Evolutionary conservation across 2,113 vertebrate species (phyloP).

Genomic region (Albula glossodonta): DNA sequence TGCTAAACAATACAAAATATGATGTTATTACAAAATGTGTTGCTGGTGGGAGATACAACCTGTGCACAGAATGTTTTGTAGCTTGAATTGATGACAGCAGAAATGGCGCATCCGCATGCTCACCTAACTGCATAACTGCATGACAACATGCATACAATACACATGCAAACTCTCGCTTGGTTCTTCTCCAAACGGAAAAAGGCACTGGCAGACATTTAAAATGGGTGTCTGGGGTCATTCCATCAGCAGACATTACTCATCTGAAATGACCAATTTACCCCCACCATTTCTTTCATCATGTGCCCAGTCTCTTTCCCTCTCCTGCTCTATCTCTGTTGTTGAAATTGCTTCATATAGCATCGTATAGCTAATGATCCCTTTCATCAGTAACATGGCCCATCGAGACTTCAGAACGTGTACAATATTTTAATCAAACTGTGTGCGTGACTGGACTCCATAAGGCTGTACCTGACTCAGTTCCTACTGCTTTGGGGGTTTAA

Average conservation of each 20-base stretch:
- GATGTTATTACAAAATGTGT: too few species aligned
- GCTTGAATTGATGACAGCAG: too few species aligned
- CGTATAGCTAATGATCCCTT: constrained; percentile 25
- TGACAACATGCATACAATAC: not conserved
- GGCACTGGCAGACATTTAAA: not conserved
- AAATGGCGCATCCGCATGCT: not conserved
- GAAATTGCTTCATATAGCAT: constrained; percentile 19
- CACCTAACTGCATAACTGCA: not conserved
- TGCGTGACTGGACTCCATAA: not conserved
- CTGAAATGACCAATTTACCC: constrained; percentile 11
- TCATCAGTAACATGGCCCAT: constrained; percentile 17
- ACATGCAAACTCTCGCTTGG: not conserved
- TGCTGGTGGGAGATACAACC: too few species aligned
- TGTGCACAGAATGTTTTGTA: too few species aligned
- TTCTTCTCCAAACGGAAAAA: not conserved
- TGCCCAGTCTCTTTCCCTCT: constrained; percentile 10
- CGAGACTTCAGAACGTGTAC: not conserved
- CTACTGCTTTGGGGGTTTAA: not conserved
- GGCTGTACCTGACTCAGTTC: not conserved
- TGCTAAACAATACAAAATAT: too few species aligned
- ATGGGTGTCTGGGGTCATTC: constrained; percentile 9
- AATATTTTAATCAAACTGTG: constrained; percentile 16
- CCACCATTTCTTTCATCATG: constrained; percentile 21
- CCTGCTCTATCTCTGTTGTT: not conserved
- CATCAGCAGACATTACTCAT: constrained; percentile 1